A percentile compares a stretch with the other conserved stretches of the same genome.
These are phyloP conservation scores for Eupithecia subfuscata DNA, from an alignment of 2,888 invertebrate genomes.

Conservation along the genomic window DNA sequence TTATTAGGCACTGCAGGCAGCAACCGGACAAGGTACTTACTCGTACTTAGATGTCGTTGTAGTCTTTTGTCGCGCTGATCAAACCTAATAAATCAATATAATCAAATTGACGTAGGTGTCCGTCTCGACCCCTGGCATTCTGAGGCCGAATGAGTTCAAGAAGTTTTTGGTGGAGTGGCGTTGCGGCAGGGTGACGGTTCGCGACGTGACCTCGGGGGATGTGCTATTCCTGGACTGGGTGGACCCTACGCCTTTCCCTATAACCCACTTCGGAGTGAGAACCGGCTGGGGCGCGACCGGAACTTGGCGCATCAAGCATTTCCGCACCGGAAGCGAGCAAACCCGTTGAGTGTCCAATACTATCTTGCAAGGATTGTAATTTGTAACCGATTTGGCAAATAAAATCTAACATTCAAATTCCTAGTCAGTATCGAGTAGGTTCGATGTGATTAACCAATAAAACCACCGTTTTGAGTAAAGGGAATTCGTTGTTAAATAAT, in stretches of 20 bases:
- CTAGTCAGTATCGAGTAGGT: slow-evolving; percentile 33
- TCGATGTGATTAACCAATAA: slow-evolving; percentile 43
- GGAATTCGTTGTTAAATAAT: slow-evolving; percentile 29
- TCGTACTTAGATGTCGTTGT: slow-evolving; percentile 43
- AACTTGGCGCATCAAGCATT: slow-evolving; percentile 84
- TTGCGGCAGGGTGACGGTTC: slow-evolving; percentile 80
- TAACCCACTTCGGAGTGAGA: slow-evolving; percentile 86
- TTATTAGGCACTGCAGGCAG: slow-evolving; percentile 85
- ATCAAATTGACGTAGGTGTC: slow-evolving; percentile 77
- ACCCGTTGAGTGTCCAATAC: slow-evolving; percentile 70
- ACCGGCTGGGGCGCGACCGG: slow-evolving; percentile 87
- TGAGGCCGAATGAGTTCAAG: slow-evolving; percentile 82
- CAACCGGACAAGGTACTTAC: slow-evolving; percentile 85
- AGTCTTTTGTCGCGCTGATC: slow-evolving; percentile 44
- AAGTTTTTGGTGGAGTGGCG: slow-evolving; percentile 84
- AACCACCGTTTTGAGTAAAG: slow-evolving; percentile 32
- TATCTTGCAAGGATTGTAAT: slow-evolving; percentile 46
- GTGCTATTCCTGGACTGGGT: slow-evolving; percentile 83
- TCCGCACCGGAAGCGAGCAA: slow-evolving; percentile 54
- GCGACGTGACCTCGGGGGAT: slow-evolving; percentile 75
- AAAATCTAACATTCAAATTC: slow-evolving; percentile 36
- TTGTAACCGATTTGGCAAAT: neutral
- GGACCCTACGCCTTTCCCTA: slow-evolving; percentile 84
- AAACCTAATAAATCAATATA: slow-evolving; percentile 25
- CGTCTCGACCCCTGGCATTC: slow-evolving; percentile 83